Evolutionary conservation across 1,140 invertebrate genomes (phyloP), one percentile per base, ranked within the genome.

Genomic region (Bombus picipes): DNA sequence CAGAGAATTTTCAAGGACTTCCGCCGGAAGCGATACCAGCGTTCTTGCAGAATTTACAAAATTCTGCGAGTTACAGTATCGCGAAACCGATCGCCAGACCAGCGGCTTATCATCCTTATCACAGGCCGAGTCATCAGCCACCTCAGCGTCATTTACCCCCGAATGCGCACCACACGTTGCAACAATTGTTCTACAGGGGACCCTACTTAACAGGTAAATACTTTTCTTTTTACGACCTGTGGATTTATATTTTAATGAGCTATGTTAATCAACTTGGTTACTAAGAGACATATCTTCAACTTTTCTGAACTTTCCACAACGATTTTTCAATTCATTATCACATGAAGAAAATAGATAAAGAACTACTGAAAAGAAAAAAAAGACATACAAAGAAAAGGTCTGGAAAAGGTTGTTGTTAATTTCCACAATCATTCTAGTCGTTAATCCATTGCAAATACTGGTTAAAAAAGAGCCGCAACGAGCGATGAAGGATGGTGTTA

Each of bases 61-160:
- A 92, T 68, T 95, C 94, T 34, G 93, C 91, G 86, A 94, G 90
- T 79, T 95, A 95, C 81, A 94, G 94, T 84, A 96, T 96, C 91
- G 96, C 95, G 41, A 96, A 96, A 87, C 96, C 95, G 22, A 96
- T 96, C 87, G 95, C 95, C 34, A 93, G 95, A 91, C 96, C 95
- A 41, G 95, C 96, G 25, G 89, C 89, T 74, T 95, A 95, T 92
- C 94, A 95, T 85, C 94, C 95, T 70, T 94, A 95, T 92, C 95
- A 95, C 92, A 79, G 88, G 94, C 92, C 92, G 43, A 91, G 95
- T 94, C 91, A 96, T 94, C 92, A 94, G 91, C 94, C 94, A 82
- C 89, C 95, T 92, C 94, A 95, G 87, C 93, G 93, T 85, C 94
- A 95, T 79, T 92, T 95, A 81, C 92, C 94, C 22, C 92, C 94